phyloP scores from a whole-genome alignment of 2,888 invertebrate genomes.

The Chaitophorus viminalis region DNA sequence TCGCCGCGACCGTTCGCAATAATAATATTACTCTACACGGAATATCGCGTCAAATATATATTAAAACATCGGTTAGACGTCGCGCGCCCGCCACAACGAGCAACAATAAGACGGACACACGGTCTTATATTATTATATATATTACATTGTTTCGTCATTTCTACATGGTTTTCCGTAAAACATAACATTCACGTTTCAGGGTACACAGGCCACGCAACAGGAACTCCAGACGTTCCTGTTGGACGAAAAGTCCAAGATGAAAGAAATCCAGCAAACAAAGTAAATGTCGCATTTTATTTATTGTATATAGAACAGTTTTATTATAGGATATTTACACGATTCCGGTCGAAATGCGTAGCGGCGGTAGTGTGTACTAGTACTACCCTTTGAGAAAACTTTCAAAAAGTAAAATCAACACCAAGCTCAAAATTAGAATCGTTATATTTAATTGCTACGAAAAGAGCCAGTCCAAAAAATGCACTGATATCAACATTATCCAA shows the following conservation, averaged over 20 bases:
- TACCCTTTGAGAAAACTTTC: too few species aligned
- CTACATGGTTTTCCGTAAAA: not conserved
- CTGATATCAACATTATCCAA: too few species aligned
- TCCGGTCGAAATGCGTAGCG: not conserved
- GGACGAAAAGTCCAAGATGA: conserved; percentile 55
- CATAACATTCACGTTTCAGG: not conserved
- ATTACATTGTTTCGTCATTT: too few species aligned
- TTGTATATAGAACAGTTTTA: not conserved
- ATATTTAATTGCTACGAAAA: too few species aligned
- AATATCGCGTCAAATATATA: not conserved
- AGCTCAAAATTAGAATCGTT: too few species aligned
- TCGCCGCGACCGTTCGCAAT: not conserved
- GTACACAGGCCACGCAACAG: conserved; percentile 20
- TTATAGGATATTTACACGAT: not conserved
- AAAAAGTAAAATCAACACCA: too few species aligned
- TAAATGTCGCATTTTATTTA: conserved; percentile 13
- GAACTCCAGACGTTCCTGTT: conserved; percentile 57
- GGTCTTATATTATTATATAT: too few species aligned
- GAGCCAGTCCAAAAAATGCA: too few species aligned
- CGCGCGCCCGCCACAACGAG: not conserved
- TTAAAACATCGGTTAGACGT: not conserved
- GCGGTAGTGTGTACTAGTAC: too few species aligned
- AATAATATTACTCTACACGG: not conserved
- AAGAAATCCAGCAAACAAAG: conserved; percentile 25
- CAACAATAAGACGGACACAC: not conserved